Evolutionary conservation across 2,888 invertebrate genomes (phyloP).

Genomic region (Gandaritis pyraliata): DNA sequence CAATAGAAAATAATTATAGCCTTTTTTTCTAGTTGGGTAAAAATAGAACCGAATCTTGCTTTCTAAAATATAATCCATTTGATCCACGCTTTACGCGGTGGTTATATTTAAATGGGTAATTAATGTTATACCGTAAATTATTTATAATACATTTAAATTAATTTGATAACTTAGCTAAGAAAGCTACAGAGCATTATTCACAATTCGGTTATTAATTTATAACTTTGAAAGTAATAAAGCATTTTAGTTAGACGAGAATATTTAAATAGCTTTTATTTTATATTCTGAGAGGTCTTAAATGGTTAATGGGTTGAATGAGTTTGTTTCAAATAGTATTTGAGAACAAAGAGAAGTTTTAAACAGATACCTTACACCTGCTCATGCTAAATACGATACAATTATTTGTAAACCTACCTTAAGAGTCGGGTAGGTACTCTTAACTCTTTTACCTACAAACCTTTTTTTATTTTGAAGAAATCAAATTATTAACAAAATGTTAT

Average conservation of each 20-base stretch:
- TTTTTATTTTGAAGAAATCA: too few relatives aligned
- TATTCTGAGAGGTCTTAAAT: conserved; percentile 15
- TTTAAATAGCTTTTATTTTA: conserved; percentile 13
- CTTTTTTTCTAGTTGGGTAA: too few relatives aligned
- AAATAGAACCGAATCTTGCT: too few relatives aligned
- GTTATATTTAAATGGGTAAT: too few relatives aligned
- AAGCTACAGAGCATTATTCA: conserved; percentile 20
- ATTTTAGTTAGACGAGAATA: conserved; percentile 19
- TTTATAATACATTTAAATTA: too few relatives aligned
- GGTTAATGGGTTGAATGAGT: conserved; percentile 16
- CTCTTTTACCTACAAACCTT: too few relatives aligned
- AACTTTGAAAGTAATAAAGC: conserved; percentile 23
- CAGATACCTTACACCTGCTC: not conserved
- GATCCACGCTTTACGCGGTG: too few relatives aligned
- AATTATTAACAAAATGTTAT: too few relatives aligned
- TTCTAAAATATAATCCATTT: too few relatives aligned
- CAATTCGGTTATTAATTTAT: conserved; percentile 10
- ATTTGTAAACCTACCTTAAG: not conserved
- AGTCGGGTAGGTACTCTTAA: too few relatives aligned
- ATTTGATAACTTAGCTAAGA: conserved; percentile 1
- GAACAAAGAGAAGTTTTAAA: conserved; percentile 3
- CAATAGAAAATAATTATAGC: too few relatives aligned
- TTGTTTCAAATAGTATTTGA: conserved; percentile 10
- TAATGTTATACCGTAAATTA: too few relatives aligned
- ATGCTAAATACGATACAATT: not conserved